Base-by-base conservation (phyloP, 2,888 invertebrate species). In the Rhabditoides inermis region DNA sequence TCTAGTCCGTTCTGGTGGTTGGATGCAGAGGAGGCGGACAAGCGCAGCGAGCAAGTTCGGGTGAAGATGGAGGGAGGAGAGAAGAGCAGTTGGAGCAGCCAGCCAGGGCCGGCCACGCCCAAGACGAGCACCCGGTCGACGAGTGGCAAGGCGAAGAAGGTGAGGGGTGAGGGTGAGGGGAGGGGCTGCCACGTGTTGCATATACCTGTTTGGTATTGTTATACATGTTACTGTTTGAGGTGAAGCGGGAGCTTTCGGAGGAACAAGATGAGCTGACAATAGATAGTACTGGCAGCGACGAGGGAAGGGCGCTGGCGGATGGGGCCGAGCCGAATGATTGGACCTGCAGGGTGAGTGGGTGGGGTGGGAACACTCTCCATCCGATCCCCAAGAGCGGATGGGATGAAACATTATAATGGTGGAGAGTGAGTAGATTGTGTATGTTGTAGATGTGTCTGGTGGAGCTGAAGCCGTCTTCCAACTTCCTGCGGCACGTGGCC, bases 401-500 rank as follows among this genome's bases (percentile, higher is more conserved):
- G n/a, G n/a, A n/a, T n/a, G n/a, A n/a, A n/a, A n/a, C n/a, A n/a
- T n/a, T n/a, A n/a, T n/a, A n/a, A n/a, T n/a, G n/a, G n/a, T n/a
- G n/a, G n/a, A n/a, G n/a, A n/a, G n/a, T n/a, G n/a, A n/a, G n/a
- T n/a, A n/a, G n/a, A n/a, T n/a, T n/a, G n/a, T n/a, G 46, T 28
- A 12, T 37, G 39, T 58, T 51, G 20, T 46, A 63, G 58, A 30
- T 65, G 30, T 68, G 68, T 47, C 44, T 48, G 15, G 60, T 59
- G 39, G 63, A 61, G 37, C 55, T 67, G 54, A 67, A 64, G 49
- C 63, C 66, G 12, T 51, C 55, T 4, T 61, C 63, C 2, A 67
- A 67, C 41, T 67, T 67, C 51, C 55, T 67, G 30, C 53, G 64
- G 7, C 67, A 67, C 52, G 67, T 67, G 35, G 66, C 66, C 51